Conservation (phyloP, 2,113 vertebrate genomes). For the Penelope pileata region DNA sequence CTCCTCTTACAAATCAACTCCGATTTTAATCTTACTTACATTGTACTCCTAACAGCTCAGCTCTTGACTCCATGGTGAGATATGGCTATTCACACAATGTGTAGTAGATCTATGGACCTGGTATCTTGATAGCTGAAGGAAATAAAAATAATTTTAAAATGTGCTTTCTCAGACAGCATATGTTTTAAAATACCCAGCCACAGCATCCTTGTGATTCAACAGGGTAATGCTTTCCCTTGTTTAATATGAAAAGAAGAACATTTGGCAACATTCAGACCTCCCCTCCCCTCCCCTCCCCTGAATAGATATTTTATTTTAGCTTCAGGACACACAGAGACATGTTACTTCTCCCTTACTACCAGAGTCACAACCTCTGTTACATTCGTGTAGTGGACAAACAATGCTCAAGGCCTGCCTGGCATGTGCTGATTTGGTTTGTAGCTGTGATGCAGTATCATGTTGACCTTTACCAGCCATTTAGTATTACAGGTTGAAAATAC, state of each 20-base stretch:
- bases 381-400: background rate
- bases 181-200: constrained; percentile 9
- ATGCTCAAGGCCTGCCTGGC: background rate
- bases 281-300: too few species aligned
- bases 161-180: constrained; percentile 27
- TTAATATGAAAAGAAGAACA: background rate
- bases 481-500: background rate
- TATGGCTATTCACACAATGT: constrained; percentile 22
- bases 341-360: background rate
- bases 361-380: background rate
- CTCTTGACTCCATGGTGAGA: constrained; percentile 45
- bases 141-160: background rate
- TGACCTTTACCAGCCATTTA: background rate
- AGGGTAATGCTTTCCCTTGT: background rate
- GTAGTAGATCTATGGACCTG: background rate
- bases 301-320: background rate
- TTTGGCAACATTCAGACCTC: background rate
- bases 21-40: constrained; percentile 3
- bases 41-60: background rate
- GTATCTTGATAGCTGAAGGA: constrained; percentile 32
- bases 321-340: background rate
- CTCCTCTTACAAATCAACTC: background rate
- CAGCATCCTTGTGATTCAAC: background rate
- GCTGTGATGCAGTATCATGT: background rate
- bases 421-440: background rate